Evolutionary conservation across 2,888 invertebrate genomes (phyloP).

Genomic region (Venusia cambrica): DNA sequence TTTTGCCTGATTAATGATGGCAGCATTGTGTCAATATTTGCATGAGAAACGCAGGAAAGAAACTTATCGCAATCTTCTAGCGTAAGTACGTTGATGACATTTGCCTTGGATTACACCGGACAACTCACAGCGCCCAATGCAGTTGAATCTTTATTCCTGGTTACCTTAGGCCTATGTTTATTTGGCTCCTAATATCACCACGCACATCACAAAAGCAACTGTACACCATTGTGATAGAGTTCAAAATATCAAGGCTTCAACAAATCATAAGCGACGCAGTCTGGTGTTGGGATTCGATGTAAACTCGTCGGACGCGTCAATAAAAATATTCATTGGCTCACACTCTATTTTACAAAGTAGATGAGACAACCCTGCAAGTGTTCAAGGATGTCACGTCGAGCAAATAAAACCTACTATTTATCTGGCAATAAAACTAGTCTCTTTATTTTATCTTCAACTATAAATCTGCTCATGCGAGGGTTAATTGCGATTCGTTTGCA

Average conservation of each 20-base stretch:
- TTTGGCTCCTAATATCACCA: slow-evolving; percentile 11
- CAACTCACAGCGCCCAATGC: slow-evolving; percentile 9
- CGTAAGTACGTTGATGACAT: slow-evolving; percentile 62
- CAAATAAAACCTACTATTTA: no score
- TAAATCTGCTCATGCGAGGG: no score
- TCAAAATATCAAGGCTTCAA: slow-evolving; percentile 30
- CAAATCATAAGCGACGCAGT: slow-evolving; percentile 30
- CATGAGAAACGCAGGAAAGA: slow-evolving; percentile 76
- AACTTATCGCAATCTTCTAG: slow-evolving; percentile 67
- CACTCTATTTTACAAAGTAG: slow-evolving; percentile 76
- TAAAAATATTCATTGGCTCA: slow-evolving; percentile 79
- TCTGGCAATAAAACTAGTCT: no score
- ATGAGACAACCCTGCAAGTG: slow-evolving; percentile 60
- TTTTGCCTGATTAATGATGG: slow-evolving; percentile 73
- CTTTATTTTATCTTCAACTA: no score
- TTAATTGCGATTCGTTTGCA: no score
- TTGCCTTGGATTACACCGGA: slow-evolving; percentile 45
- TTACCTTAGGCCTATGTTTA: slow-evolving; percentile 33
- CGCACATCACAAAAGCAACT: slow-evolving; percentile 29
- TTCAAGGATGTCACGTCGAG: slow-evolving; percentile 55
- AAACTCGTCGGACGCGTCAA: slow-evolving; percentile 70
- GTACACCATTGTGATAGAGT: slow-evolving; percentile 36
- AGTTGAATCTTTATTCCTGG: slow-evolving; percentile 38
- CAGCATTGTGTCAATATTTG: slow-evolving; percentile 77
- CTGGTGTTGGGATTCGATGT: slow-evolving; percentile 40